phyloP scores from a whole-genome alignment of 2,113 vertebrate species.

The Erythrocercus mccallii region DNA sequence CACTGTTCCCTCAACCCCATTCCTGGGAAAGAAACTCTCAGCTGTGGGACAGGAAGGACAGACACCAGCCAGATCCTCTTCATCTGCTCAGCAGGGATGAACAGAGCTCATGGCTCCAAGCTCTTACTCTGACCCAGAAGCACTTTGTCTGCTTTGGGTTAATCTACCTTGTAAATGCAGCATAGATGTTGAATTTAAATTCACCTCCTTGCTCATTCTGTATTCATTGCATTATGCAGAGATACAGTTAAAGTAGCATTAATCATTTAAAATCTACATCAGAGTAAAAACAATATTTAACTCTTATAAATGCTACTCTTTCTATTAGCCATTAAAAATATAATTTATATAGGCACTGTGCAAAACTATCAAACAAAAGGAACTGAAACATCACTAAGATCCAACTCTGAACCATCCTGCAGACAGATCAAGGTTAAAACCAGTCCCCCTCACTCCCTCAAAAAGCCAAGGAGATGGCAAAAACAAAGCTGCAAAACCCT shows the following conservation, averaged over 20 bases:
- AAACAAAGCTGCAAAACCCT: not conserved
- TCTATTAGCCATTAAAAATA: not conserved
- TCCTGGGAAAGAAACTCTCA: not conserved
- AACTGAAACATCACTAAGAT: not conserved
- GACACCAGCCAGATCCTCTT: not conserved
- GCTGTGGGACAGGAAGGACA: not conserved
- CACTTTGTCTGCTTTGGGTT: not conserved
- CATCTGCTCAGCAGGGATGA: not conserved
- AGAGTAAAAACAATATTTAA: not conserved
- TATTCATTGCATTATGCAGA: not conserved
- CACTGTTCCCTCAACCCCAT: accelerated
- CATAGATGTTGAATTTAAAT: not conserved
- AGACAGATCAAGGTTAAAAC: not conserved
- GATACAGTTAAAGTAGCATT: not conserved
- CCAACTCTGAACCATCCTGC: not conserved
- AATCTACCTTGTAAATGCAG: not conserved
- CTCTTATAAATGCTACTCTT: not conserved
- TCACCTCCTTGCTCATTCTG: not conserved
- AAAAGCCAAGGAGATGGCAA: not conserved
- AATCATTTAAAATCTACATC: not conserved
- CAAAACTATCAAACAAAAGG: not conserved
- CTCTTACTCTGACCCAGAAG: not conserved
- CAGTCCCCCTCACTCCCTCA: not conserved
- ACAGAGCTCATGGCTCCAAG: not conserved
- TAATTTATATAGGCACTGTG: not conserved